Conservation (phyloP, 2,888 invertebrate genomes). For the Drosophila incognita region DNA sequence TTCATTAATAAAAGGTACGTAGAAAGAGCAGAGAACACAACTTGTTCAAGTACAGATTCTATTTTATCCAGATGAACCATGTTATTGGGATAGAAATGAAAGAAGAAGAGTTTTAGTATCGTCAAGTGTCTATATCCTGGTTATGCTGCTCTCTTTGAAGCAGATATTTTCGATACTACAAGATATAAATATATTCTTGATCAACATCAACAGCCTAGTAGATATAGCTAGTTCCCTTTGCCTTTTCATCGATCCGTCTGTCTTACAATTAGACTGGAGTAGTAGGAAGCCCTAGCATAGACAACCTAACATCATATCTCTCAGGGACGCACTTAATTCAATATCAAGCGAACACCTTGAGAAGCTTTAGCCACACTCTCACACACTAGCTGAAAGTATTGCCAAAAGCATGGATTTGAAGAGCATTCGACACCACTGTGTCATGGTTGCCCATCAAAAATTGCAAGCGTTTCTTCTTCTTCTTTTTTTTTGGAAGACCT, state of each 20-base stretch:
- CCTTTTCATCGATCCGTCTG: too few relatives aligned
- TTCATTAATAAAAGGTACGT: too few relatives aligned
- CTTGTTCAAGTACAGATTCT: not conserved
- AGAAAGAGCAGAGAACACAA: not conserved
- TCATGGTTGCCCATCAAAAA: slow-evolving; percentile 36
- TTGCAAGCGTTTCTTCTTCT: slow-evolving; percentile 25
- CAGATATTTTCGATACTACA: not conserved
- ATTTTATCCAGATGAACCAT: not conserved
- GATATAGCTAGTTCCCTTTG: not conserved
- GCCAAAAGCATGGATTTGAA: not conserved
- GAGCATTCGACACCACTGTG: slow-evolving; percentile 17
- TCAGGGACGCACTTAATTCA: not conserved
- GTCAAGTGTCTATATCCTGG: not conserved
- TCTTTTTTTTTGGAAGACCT: slow-evolving; percentile 43
- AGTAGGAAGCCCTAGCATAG: not conserved
- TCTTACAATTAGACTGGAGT: accelerated
- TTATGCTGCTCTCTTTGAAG: not conserved
- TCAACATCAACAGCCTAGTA: not conserved
- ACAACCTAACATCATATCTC: not conserved
- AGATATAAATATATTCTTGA: not conserved
- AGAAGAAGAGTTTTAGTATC: not conserved
- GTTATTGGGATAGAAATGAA: not conserved
- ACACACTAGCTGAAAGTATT: not conserved
- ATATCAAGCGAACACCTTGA: slow-evolving; percentile 1
- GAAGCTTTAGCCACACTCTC: not conserved